Base-by-base conservation (phyloP, 2,888 invertebrate species). In the Erebia palarica region DNA sequence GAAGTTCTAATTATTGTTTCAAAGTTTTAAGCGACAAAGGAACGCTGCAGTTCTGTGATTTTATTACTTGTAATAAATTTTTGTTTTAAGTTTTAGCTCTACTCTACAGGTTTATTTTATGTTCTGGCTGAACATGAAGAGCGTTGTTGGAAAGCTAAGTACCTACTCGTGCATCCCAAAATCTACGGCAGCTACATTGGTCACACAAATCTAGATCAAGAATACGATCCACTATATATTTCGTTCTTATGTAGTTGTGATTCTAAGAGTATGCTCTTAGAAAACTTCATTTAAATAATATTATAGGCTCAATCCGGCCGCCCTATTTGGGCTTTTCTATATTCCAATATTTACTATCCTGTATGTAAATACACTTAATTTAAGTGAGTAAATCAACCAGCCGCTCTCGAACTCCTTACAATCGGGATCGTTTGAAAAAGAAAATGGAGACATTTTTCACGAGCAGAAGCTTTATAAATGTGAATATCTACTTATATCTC, bases 401-500 rank as follows among this genome's bases (percentile, higher is more conserved):
- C 81, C 83, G 83, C 82, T 84, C 82, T 81, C 81, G 78, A 87
- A 86, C 79, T 87, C 84, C 82, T 36, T 81, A 85, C 85, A 87
- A 86, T 84, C 77, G 76, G 77, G 83, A 86, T 86, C 84, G 82
- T 85, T 86, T 87, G 85, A 85, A 64, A 76, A 84, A 85, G 84
- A 86, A 80, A 86, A 87, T 86, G 80, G 77, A 73, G 77, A 76
- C 79, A 86, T 88, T 82, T 85, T 82, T 86, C 84, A 71, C 59
- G 53, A 70, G 47, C 68, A 70, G 71, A 70, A 71, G 71, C 57
- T 68, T 68, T 72, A 67, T 72, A 65, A 70, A 71, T 64, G 69
- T 51, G 70, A 65, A 68, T 59, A 65, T 16, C 58, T 69, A 71
- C 55, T 18, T 68, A 69, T 27, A 7, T 64, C 58, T 57, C 75